Percentiles rank a stretch among this genome's conserved stretches.
These are phyloP conservation scores for Lomographa bimaculata DNA, from an alignment of 2,888 invertebrate genomes.

Conservation along the genomic window DNA sequence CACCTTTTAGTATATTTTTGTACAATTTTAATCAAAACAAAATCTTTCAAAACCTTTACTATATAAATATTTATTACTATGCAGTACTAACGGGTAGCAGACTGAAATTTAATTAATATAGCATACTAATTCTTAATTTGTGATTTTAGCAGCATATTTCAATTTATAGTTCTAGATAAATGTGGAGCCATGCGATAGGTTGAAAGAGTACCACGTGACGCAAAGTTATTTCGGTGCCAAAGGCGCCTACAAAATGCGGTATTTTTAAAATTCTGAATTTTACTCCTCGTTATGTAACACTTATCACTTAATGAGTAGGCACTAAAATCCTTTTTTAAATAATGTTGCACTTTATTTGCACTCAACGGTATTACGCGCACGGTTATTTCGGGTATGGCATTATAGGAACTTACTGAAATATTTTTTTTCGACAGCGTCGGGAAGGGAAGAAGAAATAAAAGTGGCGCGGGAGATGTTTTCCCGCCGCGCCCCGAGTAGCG, in stretches of 20 bases:
- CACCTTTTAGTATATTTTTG: conserved; percentile 52
- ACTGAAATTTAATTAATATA: conserved; percentile 8
- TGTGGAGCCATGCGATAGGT: conserved; percentile 81
- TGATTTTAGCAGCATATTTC: conserved; percentile 30
- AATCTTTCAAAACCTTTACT: conserved; percentile 29
- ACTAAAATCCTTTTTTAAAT: conserved; percentile 56
- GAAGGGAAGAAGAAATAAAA: conserved; percentile 84
- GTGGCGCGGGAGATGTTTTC: conserved; percentile 83
- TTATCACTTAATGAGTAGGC: conserved; percentile 67
- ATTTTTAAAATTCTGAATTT: conserved; percentile 79
- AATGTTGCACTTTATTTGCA: conserved; percentile 63
- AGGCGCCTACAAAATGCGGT: conserved; percentile 82
- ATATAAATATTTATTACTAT: conserved; percentile 9
- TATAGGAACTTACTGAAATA: conserved; percentile 75
- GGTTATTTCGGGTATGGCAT: conserved; percentile 55
- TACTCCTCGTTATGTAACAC: conserved; percentile 78
- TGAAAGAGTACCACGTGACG: conserved; percentile 76
- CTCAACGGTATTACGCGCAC: conserved; percentile 63
- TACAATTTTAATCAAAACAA: conserved; percentile 49
- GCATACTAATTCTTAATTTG: conserved; percentile 9
- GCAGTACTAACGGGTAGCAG: too few species aligned
- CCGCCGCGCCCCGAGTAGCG: conserved; percentile 82
- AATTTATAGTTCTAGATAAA: conserved; percentile 62
- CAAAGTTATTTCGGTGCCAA: conserved; percentile 74
- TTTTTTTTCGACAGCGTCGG: conserved; percentile 80